A percentile compares a stretch with the other conserved stretches of the same genome.
These are phyloP conservation scores for Venturia canescens DNA, from an alignment of 1,140 invertebrate species.

Conservation along the genomic window DNA sequence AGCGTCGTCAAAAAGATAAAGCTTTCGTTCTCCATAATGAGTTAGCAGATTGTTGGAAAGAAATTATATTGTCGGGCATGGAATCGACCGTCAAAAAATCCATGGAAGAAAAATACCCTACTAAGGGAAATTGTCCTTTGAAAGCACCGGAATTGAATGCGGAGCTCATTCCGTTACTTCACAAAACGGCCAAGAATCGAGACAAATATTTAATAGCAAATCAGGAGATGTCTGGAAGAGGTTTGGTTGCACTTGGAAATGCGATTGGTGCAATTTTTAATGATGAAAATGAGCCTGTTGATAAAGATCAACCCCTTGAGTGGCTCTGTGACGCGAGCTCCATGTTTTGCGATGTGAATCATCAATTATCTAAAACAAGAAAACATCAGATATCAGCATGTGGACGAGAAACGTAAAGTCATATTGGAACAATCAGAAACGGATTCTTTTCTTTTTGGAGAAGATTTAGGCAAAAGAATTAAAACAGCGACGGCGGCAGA, in stretches of 20 bases:
- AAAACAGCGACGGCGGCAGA: slow-evolving; percentile 48
- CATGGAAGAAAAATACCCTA: slow-evolving; percentile 42
- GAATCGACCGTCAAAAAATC: slow-evolving; percentile 20
- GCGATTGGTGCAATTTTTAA: slow-evolving; percentile 28
- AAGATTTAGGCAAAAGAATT: slow-evolving; percentile 44
- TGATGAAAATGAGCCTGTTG: slow-evolving; percentile 14
- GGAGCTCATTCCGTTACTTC: slow-evolving; percentile 30
- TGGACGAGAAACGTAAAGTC: slow-evolving; percentile 47
- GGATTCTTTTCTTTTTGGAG: slow-evolving; percentile 47
- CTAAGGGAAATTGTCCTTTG: slow-evolving; percentile 43
- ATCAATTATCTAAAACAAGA: slow-evolving; percentile 43
- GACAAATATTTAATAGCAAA: slow-evolving; percentile 43
- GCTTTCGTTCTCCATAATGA: slow-evolving; percentile 19
- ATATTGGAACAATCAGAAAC: slow-evolving; percentile 48
- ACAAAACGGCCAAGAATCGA: slow-evolving; percentile 41
- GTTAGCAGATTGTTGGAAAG: slow-evolving; percentile 42
- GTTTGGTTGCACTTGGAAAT: slow-evolving; percentile 30
- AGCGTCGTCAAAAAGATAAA: slow-evolving; percentile 10
- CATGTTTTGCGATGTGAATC: slow-evolving; percentile 45
- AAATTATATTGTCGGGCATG: slow-evolving; percentile 16
- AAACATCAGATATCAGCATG: slow-evolving; percentile 47
- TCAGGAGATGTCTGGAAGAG: slow-evolving; percentile 40
- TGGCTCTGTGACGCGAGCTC: slow-evolving; percentile 48
- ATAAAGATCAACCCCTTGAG: slow-evolving; percentile 26
- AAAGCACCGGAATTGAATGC: slow-evolving; percentile 42